phyloP scores from a whole-genome alignment of 2,888 invertebrate species.

The Plagiodera versicolora region DNA sequence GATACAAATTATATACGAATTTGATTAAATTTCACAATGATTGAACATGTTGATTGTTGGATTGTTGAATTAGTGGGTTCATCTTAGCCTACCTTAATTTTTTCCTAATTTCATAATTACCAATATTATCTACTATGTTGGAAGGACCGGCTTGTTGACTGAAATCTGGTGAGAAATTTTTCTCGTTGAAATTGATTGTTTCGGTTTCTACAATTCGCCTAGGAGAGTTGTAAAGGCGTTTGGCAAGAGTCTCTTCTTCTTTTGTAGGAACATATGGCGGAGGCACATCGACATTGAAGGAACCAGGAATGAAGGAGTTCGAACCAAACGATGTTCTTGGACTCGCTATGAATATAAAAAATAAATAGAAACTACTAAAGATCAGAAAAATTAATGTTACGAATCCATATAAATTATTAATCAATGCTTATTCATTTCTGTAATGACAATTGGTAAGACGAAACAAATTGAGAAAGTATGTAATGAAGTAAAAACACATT shows the following conservation, averaged over 20 bases:
- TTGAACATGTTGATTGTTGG: no score
- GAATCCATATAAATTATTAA: background rate
- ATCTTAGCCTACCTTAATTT: no score
- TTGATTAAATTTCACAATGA: background rate
- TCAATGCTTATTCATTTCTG: no score
- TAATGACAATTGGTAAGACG: no score
- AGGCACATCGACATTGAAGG: conserved; percentile 33
- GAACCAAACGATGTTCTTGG: conserved; percentile 33
- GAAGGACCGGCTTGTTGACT: conserved; percentile 44
- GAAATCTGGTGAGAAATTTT: conserved; percentile 30
- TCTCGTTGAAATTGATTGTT: conserved; percentile 30
- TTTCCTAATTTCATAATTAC: conserved; percentile 21
- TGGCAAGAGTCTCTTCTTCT: conserved; percentile 44
- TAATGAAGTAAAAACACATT: no score
- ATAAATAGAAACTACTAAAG: background rate
- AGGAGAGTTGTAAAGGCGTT: conserved; percentile 43
- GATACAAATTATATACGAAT: no score
- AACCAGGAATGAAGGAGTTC: conserved; percentile 29
- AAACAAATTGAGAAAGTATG: no score
- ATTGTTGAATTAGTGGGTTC: no score
- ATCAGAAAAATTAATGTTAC: background rate
- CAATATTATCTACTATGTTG: conserved; percentile 33
- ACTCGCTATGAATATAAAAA: conserved; percentile 32
- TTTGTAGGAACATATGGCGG: conserved; percentile 43
- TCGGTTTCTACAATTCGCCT: conserved; percentile 39